Evolutionary conservation across 2,888 invertebrate species (phyloP).

Genomic region (Brachycybe producta): DNA sequence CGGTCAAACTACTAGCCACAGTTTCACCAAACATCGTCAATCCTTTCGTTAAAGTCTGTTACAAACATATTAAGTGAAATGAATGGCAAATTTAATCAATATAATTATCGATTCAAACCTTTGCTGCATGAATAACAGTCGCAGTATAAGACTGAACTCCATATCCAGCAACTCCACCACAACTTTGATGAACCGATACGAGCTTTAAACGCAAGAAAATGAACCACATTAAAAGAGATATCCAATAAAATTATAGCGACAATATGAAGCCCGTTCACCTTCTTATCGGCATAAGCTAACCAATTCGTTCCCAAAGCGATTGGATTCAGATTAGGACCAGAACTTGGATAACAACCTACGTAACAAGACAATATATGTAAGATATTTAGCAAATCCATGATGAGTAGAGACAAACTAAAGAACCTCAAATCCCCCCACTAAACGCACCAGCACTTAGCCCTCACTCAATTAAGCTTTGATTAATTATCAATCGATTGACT

Average conservation of each 20-base stretch:
- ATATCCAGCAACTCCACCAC: constrained; percentile 43
- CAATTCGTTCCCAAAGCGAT: constrained; percentile 64
- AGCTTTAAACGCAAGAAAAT: constrained; percentile 26
- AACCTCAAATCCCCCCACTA: too few relatives aligned
- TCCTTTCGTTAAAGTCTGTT: constrained; percentile 59
- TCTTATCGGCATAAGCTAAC: constrained; percentile 62
- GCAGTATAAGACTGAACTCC: constrained; percentile 70
- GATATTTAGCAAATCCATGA: background rate
- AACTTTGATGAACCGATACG: constrained; percentile 35
- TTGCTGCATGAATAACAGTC: constrained; percentile 85
- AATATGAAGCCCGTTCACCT: constrained; percentile 45
- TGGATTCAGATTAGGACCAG: constrained; percentile 64
- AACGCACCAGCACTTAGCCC: too few relatives aligned
- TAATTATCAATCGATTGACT: background rate
- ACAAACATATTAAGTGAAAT: constrained; percentile 7
- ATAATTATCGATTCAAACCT: constrained; percentile 35
- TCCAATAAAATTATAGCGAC: constrained; percentile 48
- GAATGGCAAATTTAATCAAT: background rate
- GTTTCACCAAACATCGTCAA: constrained; percentile 58
- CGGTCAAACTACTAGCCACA: constrained; percentile 78
- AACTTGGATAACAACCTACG: constrained; percentile 51
- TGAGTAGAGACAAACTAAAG: too few relatives aligned
- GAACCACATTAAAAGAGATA: constrained; percentile 8
- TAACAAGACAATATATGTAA: constrained; percentile 12
- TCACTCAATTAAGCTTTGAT: too few relatives aligned